These are phyloP conservation scores for Argynnis bischoffii DNA, from an alignment of 2,888 invertebrate species.

Conservation along the genomic window DNA sequence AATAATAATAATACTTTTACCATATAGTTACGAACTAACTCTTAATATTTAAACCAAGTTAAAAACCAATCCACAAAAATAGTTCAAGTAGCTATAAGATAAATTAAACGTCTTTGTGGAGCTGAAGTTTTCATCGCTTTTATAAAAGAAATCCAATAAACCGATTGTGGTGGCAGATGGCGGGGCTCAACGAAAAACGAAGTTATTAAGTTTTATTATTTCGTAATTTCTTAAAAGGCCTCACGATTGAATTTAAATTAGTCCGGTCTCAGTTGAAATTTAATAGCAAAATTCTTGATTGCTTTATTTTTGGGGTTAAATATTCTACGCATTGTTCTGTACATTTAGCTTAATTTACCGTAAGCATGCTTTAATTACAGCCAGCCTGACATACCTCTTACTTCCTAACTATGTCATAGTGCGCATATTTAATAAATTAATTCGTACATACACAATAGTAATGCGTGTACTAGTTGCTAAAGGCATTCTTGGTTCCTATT, in stretches of 20 bases:
- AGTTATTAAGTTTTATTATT: conserved; percentile 11
- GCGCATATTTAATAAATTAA: conserved; percentile 4
- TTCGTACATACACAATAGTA: neutral
- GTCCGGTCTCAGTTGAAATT: neutral
- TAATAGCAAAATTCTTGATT: neutral
- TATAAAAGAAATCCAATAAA: conserved; percentile 20
- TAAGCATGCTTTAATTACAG: conserved; percentile 17
- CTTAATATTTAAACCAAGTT: too few relatives aligned
- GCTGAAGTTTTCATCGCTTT: neutral
- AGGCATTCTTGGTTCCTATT: too few relatives aligned
- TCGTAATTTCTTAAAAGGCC: conserved; percentile 1
- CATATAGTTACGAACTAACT: too few relatives aligned
- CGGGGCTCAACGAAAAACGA: conserved; percentile 1
- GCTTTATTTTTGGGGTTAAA: neutral
- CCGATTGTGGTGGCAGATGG: conserved; percentile 20
- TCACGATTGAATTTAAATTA: conserved; percentile 1
- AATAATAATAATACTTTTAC: too few relatives aligned
- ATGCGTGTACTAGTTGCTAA: too few relatives aligned
- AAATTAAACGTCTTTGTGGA: neutral
- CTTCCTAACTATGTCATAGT: conserved; percentile 9
- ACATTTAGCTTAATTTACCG: conserved; percentile 7
- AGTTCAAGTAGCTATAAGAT: neutral
- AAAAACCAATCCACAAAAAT: too few relatives aligned
- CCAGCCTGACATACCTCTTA: conserved; percentile 13
- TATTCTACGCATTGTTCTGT: conserved; percentile 8